A percentile compares a stretch with the other conserved stretches of the same genome.
These are phyloP conservation scores for Propithecus coquereli DNA, from an alignment of 2,113 vertebrate species.

Conservation along the genomic window DNA sequence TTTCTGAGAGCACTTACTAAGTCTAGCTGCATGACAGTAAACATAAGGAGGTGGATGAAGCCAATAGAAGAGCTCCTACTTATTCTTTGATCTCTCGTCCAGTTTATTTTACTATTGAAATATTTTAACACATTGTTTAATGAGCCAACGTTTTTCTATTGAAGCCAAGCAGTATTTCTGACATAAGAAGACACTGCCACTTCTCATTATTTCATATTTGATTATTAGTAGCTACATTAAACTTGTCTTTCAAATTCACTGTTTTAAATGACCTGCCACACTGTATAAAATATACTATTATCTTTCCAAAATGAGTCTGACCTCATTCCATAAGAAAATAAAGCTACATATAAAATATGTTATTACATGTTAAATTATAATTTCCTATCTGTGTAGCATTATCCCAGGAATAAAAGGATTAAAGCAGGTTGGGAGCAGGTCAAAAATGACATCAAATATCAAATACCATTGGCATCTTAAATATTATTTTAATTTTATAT, in stretches of 20 bases:
- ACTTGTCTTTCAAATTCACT: neutral
- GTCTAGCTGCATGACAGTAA: neutral
- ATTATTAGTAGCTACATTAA: neutral
- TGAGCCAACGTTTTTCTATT: neutral
- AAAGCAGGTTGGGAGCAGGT: too few species aligned
- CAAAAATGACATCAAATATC: too few species aligned
- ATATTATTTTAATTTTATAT: neutral
- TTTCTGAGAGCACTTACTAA: neutral
- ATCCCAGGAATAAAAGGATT: too few species aligned
- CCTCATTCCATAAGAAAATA: neutral
- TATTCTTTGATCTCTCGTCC: neutral
- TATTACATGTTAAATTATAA: neutral
- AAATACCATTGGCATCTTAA: neutral
- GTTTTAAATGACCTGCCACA: neutral
- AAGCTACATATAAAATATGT: neutral
- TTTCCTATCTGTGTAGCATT: neutral
- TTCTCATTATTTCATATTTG: neutral
- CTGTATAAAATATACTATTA: neutral
- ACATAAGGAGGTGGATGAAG: neutral
- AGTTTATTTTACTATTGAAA: neutral
- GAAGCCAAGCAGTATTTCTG: neutral
- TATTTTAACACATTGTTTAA: slow-evolving; percentile 2
- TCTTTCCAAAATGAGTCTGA: neutral
- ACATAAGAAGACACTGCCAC: neutral
- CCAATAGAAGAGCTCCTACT: neutral